These are phyloP conservation scores for Timema cristinae DNA, from an alignment of 2,888 invertebrate species.

Conservation along the genomic window DNA sequence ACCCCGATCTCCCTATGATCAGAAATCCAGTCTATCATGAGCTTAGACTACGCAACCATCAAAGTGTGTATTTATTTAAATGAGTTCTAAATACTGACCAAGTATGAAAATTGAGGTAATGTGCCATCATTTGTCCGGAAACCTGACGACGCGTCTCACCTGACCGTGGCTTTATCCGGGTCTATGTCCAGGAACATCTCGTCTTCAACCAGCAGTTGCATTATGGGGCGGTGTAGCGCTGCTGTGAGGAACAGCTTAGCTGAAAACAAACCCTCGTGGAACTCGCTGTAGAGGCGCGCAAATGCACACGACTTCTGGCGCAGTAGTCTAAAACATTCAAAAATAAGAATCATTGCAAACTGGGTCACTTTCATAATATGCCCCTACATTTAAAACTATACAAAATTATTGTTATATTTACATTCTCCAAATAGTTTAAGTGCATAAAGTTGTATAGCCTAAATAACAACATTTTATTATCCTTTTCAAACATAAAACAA, in stretches of 20 bases:
- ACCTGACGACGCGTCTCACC: constrained; percentile 44
- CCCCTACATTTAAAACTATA: background rate
- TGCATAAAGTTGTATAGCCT: too few species aligned
- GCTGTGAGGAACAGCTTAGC: constrained; percentile 91
- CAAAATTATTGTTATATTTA: constrained; percentile 18
- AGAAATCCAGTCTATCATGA: too few species aligned
- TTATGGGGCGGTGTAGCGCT: constrained; percentile 85
- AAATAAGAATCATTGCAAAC: too few species aligned
- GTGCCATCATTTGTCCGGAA: too few species aligned
- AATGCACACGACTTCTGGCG: constrained; percentile 84
- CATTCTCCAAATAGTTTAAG: background rate
- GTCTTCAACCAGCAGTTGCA: constrained; percentile 84
- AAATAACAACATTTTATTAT: too few species aligned
- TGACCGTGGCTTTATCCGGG: constrained; percentile 75
- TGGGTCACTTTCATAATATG: constrained; percentile 1
- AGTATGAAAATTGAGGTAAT: too few species aligned
- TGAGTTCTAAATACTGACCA: too few species aligned
- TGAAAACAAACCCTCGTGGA: constrained; percentile 85
- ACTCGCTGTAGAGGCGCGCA: constrained; percentile 77
- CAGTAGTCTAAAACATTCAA: constrained; percentile 57
- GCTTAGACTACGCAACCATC: too few species aligned
- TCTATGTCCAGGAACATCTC: constrained; percentile 91
- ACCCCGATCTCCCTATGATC: too few species aligned
- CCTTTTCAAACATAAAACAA: too few species aligned
- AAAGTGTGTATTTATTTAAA: too few species aligned